Conservation (phyloP, 2,888 invertebrate genomes). For the Chrysolina haemoptera region DNA sequence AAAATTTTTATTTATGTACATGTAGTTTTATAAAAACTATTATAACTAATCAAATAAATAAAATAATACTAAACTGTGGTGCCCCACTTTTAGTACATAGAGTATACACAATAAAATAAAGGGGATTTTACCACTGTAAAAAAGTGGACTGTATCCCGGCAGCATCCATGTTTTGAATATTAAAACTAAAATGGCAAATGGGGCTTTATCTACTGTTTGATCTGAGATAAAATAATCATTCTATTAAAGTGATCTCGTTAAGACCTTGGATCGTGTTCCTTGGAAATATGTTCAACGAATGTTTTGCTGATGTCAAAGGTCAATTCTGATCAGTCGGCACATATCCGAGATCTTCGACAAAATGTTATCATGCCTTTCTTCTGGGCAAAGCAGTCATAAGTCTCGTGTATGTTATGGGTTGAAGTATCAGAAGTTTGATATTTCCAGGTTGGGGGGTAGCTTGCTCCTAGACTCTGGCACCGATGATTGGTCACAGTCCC, state of each 20-base stretch:
- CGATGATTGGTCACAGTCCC: constrained; percentile 8
- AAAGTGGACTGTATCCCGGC: constrained; percentile 12
- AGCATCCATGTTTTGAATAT: constrained; percentile 1
- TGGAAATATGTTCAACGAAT: not conserved
- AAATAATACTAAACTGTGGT: constrained; percentile 22
- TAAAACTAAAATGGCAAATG: not conserved
- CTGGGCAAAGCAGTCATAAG: not conserved
- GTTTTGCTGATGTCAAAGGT: not conserved
- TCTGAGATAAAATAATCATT: constrained; percentile 4
- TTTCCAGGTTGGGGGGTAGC: constrained; percentile 18
- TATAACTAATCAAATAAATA: constrained; percentile 31
- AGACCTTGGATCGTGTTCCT: not conserved
- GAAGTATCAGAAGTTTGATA: constrained; percentile 2
- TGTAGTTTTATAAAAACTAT: constrained; percentile 39
- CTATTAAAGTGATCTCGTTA: not conserved
- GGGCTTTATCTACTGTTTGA: not conserved
- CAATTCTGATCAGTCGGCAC: not conserved
- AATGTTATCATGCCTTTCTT: not conserved
- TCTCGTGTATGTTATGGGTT: constrained; percentile 2
- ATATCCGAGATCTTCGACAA: not conserved
- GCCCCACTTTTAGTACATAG: not conserved
- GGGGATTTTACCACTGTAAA: not conserved
- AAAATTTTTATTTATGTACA: constrained; percentile 21
- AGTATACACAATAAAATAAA: constrained; percentile 6
- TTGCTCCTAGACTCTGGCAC: constrained; percentile 3